A percentile compares a stretch with the other conserved stretches of the same genome.
These are phyloP conservation scores for Hydrophis major DNA, from an alignment of 2,797 vertebrate genomes.

Conservation along the genomic window DNA sequence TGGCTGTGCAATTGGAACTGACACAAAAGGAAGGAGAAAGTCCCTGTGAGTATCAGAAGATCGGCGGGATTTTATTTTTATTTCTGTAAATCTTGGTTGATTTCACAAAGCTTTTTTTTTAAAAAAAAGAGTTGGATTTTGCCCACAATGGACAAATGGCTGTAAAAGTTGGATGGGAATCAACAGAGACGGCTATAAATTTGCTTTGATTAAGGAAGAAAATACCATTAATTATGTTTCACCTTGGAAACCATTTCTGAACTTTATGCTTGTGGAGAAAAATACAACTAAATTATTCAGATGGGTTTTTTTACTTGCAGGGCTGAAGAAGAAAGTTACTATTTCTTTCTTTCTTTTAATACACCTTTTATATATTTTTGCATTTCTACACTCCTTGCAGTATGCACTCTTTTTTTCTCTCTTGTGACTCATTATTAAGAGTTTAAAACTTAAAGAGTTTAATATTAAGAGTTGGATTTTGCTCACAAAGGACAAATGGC, in stretches of 20 bases:
- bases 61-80: not conserved
- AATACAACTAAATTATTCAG: not conserved
- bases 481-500: not conserved
- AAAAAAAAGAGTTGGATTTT: not conserved
- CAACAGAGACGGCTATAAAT: not conserved
- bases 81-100: not conserved
- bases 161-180: not conserved
- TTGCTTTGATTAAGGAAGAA: not conserved
- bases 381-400: no score
- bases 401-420: no score
- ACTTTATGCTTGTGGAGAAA: no score
- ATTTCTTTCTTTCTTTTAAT: not conserved
- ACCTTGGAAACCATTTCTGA: not conserved
- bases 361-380: not conserved
- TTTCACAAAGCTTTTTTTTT: not conserved
- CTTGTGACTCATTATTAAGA: no score
- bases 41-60: not conserved
- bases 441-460: no score
- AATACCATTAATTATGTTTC: not conserved
- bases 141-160: not conserved
- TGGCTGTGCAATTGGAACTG: conserved; percentile 94
- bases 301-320: not conserved
- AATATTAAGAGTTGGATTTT: not conserved
- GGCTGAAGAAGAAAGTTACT: not conserved
- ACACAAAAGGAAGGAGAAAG: conserved; percentile 6